Evolutionary conservation across 2,113 vertebrate species (phyloP).

Genomic region (Cinclus cinclus): DNA sequence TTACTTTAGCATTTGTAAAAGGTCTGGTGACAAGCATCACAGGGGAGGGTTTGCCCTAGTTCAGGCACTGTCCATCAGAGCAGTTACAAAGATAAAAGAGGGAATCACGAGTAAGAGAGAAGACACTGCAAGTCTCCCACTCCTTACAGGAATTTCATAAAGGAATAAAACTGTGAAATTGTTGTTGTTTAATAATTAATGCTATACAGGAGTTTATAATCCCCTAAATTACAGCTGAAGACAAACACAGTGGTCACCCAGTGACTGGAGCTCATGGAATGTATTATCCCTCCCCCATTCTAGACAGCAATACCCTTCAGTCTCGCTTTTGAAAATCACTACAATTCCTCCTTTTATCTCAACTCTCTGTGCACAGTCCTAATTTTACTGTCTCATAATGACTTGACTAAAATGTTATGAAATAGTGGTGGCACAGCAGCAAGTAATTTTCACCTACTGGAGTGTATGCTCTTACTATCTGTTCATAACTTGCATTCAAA

Average conservation of each 20-base stretch:
- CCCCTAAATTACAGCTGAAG: not conserved
- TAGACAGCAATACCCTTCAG: not conserved
- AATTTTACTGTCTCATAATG: no score
- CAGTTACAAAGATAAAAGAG: not conserved
- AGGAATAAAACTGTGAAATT: not conserved
- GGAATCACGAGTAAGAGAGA: not conserved
- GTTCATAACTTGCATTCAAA: not conserved
- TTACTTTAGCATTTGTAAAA: not conserved
- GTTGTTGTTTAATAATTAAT: not conserved
- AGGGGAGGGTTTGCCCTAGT: not conserved
- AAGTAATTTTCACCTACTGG: constrained; percentile 33
- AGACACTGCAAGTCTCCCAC: not conserved
- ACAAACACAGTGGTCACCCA: not conserved
- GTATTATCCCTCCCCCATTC: not conserved
- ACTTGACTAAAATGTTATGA: not conserved
- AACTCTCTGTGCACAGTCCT: not conserved
- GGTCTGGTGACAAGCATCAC: not conserved
- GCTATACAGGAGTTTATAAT: not conserved
- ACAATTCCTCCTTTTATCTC: not conserved
- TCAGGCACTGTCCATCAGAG: not conserved
- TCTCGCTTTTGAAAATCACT: not conserved
- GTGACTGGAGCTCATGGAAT: not conserved
- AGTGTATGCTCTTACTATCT: not conserved
- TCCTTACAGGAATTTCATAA: not conserved
- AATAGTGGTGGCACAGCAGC: not conserved